Conservation (phyloP, 2,113 vertebrate species). For the Oostethus manadensis region DNA sequence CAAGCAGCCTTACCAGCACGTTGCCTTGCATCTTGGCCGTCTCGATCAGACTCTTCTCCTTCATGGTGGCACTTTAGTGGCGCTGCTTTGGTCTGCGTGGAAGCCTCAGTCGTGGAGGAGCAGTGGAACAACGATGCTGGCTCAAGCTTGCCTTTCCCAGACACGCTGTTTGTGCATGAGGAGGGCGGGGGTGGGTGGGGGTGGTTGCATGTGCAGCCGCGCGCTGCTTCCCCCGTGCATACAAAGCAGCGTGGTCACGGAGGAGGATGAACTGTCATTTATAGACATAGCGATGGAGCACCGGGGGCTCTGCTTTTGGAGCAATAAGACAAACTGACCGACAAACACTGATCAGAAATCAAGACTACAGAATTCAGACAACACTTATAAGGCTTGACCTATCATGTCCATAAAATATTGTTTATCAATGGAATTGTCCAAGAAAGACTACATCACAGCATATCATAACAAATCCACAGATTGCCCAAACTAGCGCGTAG, state of each 20-base stretch:
- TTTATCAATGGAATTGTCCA: too few species aligned
- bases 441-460: too few species aligned
- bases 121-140: not conserved
- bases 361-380: too few species aligned
- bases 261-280: not conserved
- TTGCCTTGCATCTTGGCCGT: slow-evolving; percentile 97
- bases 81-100: slow-evolving; percentile 9
- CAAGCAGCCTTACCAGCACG: slow-evolving; percentile 82
- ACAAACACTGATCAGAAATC: too few species aligned
- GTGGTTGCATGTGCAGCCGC: not conserved
- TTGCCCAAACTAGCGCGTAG: too few species aligned
- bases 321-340: too few species aligned
- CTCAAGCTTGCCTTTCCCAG: not conserved
- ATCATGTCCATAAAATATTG: too few species aligned
- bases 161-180: not conserved
- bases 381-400: too few species aligned
- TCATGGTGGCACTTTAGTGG: slow-evolving; percentile 70
- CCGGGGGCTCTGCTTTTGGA: too few species aligned
- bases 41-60: slow-evolving; percentile 92
- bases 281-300: too few species aligned
- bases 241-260: not conserved
- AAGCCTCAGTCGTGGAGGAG: slow-evolving; percentile 37
- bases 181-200: not conserved
- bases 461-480: too few species aligned
- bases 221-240: not conserved